phyloP scores from a whole-genome alignment of 30 jellyfish, hydroid and myxozoan genomes.

The Catostylus mosaicus region DNA sequence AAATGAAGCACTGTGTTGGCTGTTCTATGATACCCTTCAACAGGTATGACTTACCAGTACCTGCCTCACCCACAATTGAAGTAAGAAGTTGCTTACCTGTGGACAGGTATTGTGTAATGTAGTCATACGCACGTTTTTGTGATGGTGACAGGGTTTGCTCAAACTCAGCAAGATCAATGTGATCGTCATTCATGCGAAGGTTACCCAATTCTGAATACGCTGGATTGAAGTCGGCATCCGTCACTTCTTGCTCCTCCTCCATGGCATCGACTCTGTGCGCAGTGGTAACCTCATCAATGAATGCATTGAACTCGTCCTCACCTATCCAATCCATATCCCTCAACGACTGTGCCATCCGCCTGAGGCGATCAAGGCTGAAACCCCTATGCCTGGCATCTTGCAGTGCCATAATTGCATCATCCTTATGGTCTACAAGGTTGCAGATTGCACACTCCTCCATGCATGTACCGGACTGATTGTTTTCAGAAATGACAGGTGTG shows the following conservation, averaged over 20 bases:
- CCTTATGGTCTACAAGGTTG: neutral
- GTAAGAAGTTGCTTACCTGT: slow-evolving; percentile 14
- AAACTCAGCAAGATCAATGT: neutral
- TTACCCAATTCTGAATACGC: neutral
- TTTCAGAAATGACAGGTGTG: neutral
- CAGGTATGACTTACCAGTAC: too few relatives aligned
- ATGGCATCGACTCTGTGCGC: neutral
- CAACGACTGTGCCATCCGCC: neutral
- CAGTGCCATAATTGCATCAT: neutral
- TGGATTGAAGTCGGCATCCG: neutral
- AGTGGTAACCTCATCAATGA: neutral
- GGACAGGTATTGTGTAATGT: neutral
- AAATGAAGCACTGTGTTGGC: neutral
- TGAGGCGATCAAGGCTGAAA: neutral
- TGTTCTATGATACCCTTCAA: neutral
- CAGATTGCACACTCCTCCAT: neutral
- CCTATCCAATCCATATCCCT: neutral
- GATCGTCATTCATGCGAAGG: neutral
- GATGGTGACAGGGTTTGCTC: neutral
- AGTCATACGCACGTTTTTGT: neutral
- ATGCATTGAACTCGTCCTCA: too few relatives aligned
- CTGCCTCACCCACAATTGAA: slow-evolving; percentile 21
- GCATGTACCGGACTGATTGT: neutral
- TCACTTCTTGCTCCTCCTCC: neutral
- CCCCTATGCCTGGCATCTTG: neutral